Evolutionary conservation across 2,113 vertebrate genomes (phyloP), one percentile per base, ranked within the genome.

Genomic region (Etheostoma spectabile): DNA sequence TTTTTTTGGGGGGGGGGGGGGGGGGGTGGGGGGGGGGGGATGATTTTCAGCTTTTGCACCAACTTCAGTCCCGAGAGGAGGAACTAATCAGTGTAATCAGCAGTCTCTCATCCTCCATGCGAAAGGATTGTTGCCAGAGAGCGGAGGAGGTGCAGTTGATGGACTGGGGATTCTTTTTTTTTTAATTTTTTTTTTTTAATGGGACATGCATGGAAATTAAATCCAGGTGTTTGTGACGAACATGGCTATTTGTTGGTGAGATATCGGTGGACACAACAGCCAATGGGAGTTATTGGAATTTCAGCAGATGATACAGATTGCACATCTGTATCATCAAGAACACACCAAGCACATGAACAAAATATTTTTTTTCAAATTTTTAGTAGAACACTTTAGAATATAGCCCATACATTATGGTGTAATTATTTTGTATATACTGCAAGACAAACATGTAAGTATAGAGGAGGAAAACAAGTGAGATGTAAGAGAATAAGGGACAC

Each of bases 291-390:
- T 6, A 45, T 19, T 65, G 14, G 2, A 12, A 12, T 30, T 30
- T 57, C 48, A 64, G 21, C 14, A 42, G 4, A 38, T 42, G 45
- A n/a, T n/a, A n/a, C n/a, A n/a, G n/a, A n/a, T 19, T 51, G 53
- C 10, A 42, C 38, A 42, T 42, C 38, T 42, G 38, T 42, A 42
- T 42, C 38, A 42, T 11, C 2, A 42, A 42, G 12, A 66, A 53
- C 10, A 53, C 8, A 22, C 24, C 27, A 3, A 16, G 83, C 79
- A 73, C 53, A 63, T 62, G 81, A 89, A 84, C 87, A 91, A 82
- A 19, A 73, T 5, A 16, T 19, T 13, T 6, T 19, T 19, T 67
- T 30, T 30, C 27, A 27, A 27, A 27, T 35, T 71, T 74, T 61
- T 33, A 63, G 35, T n/a, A 72, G 59, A 69, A 66, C 12, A 65